These are phyloP conservation scores for Rhynchotus rufescens DNA, from an alignment of 2,797 vertebrate genomes.

Conservation along the genomic window DNA sequence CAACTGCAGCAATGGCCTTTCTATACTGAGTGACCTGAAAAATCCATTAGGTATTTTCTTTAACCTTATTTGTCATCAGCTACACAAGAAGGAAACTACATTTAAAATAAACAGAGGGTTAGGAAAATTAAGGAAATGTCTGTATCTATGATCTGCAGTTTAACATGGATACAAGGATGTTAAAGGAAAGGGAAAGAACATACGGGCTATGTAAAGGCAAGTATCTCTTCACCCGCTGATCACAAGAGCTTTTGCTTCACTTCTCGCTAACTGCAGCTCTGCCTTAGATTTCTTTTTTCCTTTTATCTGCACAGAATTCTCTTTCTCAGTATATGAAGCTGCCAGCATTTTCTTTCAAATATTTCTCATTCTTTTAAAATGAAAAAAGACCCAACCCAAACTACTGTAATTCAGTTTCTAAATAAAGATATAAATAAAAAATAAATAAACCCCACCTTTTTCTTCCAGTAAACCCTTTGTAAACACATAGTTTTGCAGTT, in stretches of 20 bases:
- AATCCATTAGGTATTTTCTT: background rate
- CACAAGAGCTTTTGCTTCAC: background rate
- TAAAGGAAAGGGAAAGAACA: background rate
- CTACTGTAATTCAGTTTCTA: background rate
- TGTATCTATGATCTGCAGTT: background rate
- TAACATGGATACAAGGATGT: background rate
- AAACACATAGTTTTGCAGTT: background rate
- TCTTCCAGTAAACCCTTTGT: background rate
- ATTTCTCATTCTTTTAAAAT: background rate
- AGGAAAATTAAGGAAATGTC: background rate
- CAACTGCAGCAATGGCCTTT: background rate
- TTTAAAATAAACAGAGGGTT: background rate
- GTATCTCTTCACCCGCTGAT: background rate
- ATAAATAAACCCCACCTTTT: too few species aligned
- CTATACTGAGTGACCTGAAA: background rate
- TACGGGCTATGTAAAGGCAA: background rate
- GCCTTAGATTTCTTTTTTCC: background rate
- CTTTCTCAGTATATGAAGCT: background rate
- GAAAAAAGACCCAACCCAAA: background rate
- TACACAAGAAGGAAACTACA: accelerated
- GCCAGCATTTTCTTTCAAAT: background rate
- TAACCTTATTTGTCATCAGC: background rate
- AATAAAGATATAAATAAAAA: background rate
- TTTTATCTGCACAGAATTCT: background rate
- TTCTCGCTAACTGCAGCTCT: background rate